phyloP scores from a whole-genome alignment of 1,140 invertebrate genomes.

The Coenobita brevimanus region DNA sequence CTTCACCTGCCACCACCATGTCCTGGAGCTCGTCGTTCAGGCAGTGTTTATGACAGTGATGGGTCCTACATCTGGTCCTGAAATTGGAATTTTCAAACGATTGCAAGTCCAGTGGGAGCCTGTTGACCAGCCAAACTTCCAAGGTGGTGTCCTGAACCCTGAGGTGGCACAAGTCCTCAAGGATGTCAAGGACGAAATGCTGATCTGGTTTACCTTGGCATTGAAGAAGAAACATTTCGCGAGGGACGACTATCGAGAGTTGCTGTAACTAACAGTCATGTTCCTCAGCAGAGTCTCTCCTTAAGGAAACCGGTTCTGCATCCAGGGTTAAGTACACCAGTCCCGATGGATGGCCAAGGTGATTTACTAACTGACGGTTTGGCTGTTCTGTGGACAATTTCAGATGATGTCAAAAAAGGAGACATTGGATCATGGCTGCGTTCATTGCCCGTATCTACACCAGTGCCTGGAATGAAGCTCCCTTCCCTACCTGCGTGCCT shows the following conservation, averaged over 20 bases:
- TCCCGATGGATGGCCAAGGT: slow-evolving; percentile 20
- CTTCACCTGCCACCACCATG: slow-evolving; percentile 10
- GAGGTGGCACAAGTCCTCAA: slow-evolving; percentile 13
- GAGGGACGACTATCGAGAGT: slow-evolving; percentile 27
- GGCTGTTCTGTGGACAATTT: slow-evolving; percentile 10
- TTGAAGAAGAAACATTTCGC: slow-evolving; percentile 36
- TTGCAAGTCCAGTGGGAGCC: slow-evolving; percentile 13
- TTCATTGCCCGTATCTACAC: slow-evolving; percentile 11
- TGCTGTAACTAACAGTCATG: slow-evolving; percentile 41
- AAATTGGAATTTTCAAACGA: background rate
- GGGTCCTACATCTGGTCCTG: background rate
- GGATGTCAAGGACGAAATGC: slow-evolving; percentile 35
- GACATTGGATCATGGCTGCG: background rate
- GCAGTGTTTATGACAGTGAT: background rate
- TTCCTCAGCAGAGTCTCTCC: slow-evolving; percentile 46
- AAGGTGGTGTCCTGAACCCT: background rate
- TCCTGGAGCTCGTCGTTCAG: background rate
- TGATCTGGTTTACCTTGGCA: slow-evolving; percentile 36
- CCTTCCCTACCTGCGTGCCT: background rate
- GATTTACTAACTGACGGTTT: slow-evolving; percentile 27
- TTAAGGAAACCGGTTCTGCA: slow-evolving; percentile 3
- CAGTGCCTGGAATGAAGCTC: slow-evolving; percentile 23
- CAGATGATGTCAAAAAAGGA: slow-evolving; percentile 25
- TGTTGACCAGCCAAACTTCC: too few relatives aligned
- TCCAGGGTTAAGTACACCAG: slow-evolving; percentile 9